Conservation (phyloP, 2,888 invertebrate genomes). For the Ochropacha duplaris region DNA sequence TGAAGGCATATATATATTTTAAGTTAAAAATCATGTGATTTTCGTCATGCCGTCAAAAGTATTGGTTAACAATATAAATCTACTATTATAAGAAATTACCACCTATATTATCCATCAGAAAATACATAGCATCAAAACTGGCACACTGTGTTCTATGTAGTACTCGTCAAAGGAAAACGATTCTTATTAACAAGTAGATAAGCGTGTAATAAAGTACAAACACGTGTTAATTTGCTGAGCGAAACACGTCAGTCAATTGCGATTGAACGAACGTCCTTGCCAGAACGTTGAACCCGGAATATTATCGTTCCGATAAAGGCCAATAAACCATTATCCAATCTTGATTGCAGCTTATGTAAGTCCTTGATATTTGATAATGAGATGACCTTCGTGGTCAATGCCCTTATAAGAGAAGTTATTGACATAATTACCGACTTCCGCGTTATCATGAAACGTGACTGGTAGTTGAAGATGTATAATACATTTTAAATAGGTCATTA, state of each 20-base stretch:
- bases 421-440: constrained; percentile 34
- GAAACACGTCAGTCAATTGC: constrained; percentile 37
- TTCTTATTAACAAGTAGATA: background rate
- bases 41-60: no score
- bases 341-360: constrained; percentile 61
- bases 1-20: no score
- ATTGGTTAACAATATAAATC: no score
- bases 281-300: constrained; percentile 73
- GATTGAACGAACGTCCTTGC: constrained; percentile 68
- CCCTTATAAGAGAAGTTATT: constrained; percentile 40
- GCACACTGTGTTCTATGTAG: no score
- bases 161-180: background rate
- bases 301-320: constrained; percentile 52
- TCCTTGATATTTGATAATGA: constrained; percentile 55
- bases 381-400: constrained; percentile 67
- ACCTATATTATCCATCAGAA: no score
- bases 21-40: no score
- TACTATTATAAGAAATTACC: no score
- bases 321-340: constrained; percentile 61
- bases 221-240: constrained; percentile 43
- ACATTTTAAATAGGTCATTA: background rate
- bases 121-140: no score
- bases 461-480: constrained; percentile 6
- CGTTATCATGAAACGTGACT: constrained; percentile 7
- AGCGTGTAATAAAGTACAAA: constrained; percentile 12